Evolutionary conservation across 2,888 invertebrate species (phyloP), one percentile per base, ranked within the genome.

Genomic region (Meta bourneti): DNA sequence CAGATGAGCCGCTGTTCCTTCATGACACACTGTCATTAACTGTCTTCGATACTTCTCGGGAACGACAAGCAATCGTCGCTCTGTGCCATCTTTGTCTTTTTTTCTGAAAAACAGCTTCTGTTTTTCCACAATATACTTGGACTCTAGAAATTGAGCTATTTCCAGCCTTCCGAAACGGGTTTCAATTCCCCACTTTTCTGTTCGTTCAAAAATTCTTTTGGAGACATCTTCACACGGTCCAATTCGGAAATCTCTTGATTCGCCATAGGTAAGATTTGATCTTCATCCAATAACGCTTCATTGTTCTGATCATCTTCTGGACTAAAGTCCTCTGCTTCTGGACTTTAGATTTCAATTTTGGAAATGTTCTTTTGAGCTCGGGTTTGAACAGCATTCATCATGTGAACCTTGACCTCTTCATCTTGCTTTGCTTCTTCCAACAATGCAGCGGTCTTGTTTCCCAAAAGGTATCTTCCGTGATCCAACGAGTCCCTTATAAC

Each of bases 371-470:
- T 78, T 19, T 80, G 79, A 4, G 84, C 52, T 19, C 75, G 54
- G 13, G 61, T 84, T 48, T 52, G 20, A 74, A 75, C 75, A 61
- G 54, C 84, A 61, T 75, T 84, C 48, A 61, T 75, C 74, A 20
- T 75, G 2, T 75, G 51, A 13, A 75, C 61, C 6, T 61, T 20
- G 7, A 49, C 48, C n/a, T 19, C 9, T 19, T 54, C 0, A 49
- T 75, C 34, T 13, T 54, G 34, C n/a, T 74, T 69, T 16, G 16
- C 61, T 69, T 85, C 75, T 75, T 54, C 49, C 16, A 85, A 61
- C 72, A 85, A 48, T 34, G 74, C 54, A n/a, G 85, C 75, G 16
- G 85, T 77, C 49, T 75, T 74, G 7, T 85, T 85, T 74, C 75
- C 77, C 61, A 85, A 74, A 69, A 77, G 52, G 34, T 85, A 85